Evolutionary conservation across 2,113 vertebrate species (phyloP).

Genomic region (Pseudopodoces humilis): DNA sequence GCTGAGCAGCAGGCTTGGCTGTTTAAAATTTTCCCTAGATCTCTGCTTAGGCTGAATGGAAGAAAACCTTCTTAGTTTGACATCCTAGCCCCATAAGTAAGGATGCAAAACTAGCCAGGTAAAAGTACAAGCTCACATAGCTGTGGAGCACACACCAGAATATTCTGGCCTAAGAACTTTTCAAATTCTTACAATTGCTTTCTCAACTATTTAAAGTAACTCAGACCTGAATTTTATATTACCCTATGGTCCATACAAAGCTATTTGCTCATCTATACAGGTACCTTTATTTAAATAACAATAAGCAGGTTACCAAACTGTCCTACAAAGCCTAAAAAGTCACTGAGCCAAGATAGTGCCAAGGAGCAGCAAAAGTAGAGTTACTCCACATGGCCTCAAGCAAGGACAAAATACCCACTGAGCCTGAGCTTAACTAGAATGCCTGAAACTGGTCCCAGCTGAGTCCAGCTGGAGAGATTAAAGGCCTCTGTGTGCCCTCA

Average conservation of each 20-base stretch:
- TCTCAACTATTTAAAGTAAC: not conserved
- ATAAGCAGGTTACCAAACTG: not conserved
- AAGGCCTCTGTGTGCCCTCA: not conserved
- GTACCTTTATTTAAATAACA: not conserved
- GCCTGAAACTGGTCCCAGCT: not conserved
- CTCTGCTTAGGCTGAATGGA: not conserved
- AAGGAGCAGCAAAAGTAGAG: not conserved
- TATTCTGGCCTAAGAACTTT: not conserved
- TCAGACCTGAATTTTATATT: not conserved
- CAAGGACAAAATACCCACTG: fast-evolving
- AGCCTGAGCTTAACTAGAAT: not conserved
- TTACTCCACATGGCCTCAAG: not conserved
- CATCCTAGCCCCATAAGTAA: not conserved
- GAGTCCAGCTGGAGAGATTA: not conserved
- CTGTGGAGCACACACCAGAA: not conserved
- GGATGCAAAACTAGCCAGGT: not conserved
- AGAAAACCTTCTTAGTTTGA: not conserved
- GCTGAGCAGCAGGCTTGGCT: not conserved
- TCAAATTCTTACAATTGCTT: not conserved
- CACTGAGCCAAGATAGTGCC: not conserved
- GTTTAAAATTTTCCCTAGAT: not conserved
- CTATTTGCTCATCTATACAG: not conserved
- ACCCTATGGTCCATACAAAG: fast-evolving
- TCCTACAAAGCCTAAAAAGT: not conserved
- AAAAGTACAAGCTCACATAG: fast-evolving